These are phyloP conservation scores for Drosophila merina DNA, from an alignment of 2,888 invertebrate species.

Conservation along the genomic window DNA sequence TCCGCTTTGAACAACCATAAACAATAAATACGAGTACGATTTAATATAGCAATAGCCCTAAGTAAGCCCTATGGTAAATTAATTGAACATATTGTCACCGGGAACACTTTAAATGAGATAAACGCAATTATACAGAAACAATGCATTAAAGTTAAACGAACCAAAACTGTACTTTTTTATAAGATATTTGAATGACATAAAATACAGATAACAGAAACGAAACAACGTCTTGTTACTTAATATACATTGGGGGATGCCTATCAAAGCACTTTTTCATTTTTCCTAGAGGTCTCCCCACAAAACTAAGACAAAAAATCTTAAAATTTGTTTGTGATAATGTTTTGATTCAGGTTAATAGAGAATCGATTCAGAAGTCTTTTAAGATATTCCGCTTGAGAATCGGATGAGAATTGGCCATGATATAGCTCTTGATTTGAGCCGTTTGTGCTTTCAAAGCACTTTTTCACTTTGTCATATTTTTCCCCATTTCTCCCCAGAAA, in stretches of 20 bases:
- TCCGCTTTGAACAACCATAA: constrained; percentile 50
- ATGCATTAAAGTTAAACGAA: constrained; percentile 65
- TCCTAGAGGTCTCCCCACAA: no score
- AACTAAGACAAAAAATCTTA: no score
- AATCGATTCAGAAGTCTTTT: no score
- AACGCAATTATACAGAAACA: constrained; percentile 45
- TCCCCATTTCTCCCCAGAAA: no score
- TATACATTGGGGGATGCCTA: no score
- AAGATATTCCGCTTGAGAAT: no score
- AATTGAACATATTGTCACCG: constrained; percentile 53
- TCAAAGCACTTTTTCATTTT: not conserved
- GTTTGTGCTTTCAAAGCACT: no score
- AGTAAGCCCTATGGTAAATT: constrained; percentile 36
- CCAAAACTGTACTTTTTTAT: constrained; percentile 74
- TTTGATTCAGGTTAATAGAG: no score
- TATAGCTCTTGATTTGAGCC: no score
- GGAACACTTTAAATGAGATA: constrained; percentile 66
- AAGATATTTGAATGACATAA: constrained; percentile 69
- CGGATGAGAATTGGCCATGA: no score
- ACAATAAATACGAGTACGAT: constrained; percentile 26
- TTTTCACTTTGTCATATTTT: no score
- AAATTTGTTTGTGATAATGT: no score
- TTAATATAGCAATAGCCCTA: constrained; percentile 43
- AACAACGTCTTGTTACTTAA: not conserved
- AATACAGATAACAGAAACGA: constrained; percentile 54